Base-by-base conservation (phyloP, 2,888 invertebrate species). In the Zele albiditarsus region DNA sequence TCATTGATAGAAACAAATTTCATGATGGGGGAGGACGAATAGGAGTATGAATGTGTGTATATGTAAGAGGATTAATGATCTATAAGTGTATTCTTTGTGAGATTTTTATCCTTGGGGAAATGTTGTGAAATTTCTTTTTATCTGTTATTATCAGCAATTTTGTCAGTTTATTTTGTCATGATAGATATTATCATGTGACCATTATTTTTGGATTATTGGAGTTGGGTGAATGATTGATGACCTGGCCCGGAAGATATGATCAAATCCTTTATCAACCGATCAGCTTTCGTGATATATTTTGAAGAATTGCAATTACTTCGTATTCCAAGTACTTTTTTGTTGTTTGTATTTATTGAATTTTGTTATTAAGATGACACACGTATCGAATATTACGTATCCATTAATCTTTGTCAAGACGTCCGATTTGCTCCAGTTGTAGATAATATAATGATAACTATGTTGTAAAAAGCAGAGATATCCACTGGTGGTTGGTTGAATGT, bases 21-120 rank as follows among this genome's bases (percentile, higher is more conserved):
- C 63, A 65, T 53, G 62, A 53, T 20, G 57, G 65, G 68, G 73
- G 14, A 38, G 28, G 63, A 70, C 14, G 60, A 25, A 27, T 33
- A 25, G 31, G 14, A 16, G 60, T 71, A 6, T 38, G 25, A 46
- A 27, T 46, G 63, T 31, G 27, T 38, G 12, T 42, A 20, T 38
- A 23, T 66, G 42, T 76, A 77, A 79, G 77, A 77, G 76, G 77
- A 79, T 77, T 79, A 75, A 75, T 60, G 33, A 76, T 68, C 76
- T 76, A 73, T 76, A 71, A 68, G 33, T 62, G 53, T 67, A 57
- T 53, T 20, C 58, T 46, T 10, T 46, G 23, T 10, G 46, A 10
- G 14, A 33, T 38, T 53, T 38, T 53, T 53, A 23, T 53, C 53
- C 53, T 53, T 20, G 20, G 53, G 53, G 53, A 53, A 53, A 53